Conservation (phyloP, 1,140 invertebrate genomes). For the Hylyphantes graminicola region DNA sequence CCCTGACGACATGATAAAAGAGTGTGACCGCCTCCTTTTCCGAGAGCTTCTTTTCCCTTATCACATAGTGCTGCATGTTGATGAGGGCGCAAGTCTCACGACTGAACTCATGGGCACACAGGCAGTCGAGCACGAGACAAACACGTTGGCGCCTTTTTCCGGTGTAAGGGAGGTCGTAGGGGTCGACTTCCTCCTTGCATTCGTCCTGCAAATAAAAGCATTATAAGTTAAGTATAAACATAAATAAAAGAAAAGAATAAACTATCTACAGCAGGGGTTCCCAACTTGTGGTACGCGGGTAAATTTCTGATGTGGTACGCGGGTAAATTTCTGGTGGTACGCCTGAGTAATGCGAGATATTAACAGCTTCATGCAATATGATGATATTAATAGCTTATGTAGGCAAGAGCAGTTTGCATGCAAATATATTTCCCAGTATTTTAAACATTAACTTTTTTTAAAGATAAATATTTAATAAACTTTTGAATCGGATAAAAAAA, state of each 20-base stretch:
- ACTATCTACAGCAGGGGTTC: too few species aligned
- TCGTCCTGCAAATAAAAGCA: conserved; percentile 73
- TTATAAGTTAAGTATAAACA: not conserved
- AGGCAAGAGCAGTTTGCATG: too few species aligned
- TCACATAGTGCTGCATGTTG: conserved; percentile 86
- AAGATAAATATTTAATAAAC: too few species aligned
- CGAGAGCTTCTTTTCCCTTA: conserved; percentile 81
- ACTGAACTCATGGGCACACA: conserved; percentile 80
- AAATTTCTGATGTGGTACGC: too few species aligned
- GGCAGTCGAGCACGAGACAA: conserved; percentile 82
- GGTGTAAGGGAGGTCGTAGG: conserved; percentile 72
- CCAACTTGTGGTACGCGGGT: too few species aligned
- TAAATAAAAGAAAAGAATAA: not conserved
- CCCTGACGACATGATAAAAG: conserved; percentile 81
- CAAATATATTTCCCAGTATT: too few species aligned
- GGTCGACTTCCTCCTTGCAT: conserved; percentile 75
- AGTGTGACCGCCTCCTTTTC: conserved; percentile 82
- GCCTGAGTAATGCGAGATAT: too few species aligned
- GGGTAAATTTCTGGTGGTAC: too few species aligned
- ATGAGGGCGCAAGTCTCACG: conserved; percentile 76
- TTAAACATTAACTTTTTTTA: too few species aligned
- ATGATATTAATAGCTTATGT: too few species aligned
- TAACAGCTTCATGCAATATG: too few species aligned
- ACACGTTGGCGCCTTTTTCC: conserved; percentile 75
- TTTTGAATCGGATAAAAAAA: too few species aligned